phyloP scores from a whole-genome alignment of 2,797 vertebrate species.

The Hapalemur alaotrensis region DNA sequence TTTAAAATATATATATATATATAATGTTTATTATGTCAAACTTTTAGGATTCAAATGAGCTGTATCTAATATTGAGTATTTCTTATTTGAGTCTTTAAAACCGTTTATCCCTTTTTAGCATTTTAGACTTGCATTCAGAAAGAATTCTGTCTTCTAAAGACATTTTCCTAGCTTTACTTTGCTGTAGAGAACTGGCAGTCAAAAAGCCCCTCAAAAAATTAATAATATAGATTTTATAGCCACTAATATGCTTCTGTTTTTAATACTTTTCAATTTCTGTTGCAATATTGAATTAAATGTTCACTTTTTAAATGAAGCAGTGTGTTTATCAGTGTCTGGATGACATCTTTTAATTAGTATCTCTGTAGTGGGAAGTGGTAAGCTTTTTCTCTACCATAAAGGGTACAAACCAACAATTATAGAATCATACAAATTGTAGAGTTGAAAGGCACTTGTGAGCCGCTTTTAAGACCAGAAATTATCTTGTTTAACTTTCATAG shows the following conservation, averaged over 20 bases:
- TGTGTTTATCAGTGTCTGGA: slow-evolving; percentile 20
- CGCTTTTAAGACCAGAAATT: background rate
- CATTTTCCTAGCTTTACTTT: slow-evolving; percentile 19
- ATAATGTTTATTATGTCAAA: background rate
- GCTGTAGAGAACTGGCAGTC: background rate
- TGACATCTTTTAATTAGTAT: background rate
- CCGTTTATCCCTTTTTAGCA: slow-evolving; percentile 6
- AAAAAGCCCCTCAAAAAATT: background rate
- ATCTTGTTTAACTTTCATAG: slow-evolving; percentile 21
- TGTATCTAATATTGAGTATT: slow-evolving; percentile 18
- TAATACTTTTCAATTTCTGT: slow-evolving; percentile 42
- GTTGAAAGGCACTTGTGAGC: background rate
- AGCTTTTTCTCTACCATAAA: background rate
- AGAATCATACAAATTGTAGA: background rate
- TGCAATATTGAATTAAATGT: slow-evolving; percentile 65
- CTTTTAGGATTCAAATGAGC: slow-evolving; percentile 44
- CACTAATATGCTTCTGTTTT: slow-evolving; percentile 52
- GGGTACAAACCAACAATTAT: background rate
- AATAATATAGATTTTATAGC: background rate
- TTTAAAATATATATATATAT: background rate
- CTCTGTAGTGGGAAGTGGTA: background rate
- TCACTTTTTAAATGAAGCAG: slow-evolving; percentile 46
- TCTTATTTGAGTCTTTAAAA: slow-evolving; percentile 36
- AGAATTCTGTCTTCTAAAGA: slow-evolving; percentile 50
- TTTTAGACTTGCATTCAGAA: slow-evolving; percentile 50